Evolutionary conservation across 2,888 invertebrate species (phyloP).

Genomic region (Barypeithes pellucidus): DNA sequence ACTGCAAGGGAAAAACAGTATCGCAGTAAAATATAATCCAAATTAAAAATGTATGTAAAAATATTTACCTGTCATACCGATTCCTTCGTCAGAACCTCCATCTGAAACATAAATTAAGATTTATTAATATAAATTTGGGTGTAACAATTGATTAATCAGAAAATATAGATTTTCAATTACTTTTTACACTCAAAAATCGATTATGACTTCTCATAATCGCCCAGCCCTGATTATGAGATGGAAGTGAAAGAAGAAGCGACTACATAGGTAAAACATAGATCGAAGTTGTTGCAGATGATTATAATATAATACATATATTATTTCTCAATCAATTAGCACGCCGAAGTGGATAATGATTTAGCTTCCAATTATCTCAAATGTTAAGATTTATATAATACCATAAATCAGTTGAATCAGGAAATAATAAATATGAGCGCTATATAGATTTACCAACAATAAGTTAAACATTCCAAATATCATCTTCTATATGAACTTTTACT

Average conservation of each 20-base stretch:
- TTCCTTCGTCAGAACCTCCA: constrained; percentile 62
- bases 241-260: too few relatives aligned
- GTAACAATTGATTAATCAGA: too few relatives aligned
- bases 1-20: too few relatives aligned
- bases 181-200: too few relatives aligned
- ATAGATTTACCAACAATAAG: not conserved
- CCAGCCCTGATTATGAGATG: too few relatives aligned
- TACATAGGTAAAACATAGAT: too few relatives aligned
- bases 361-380: not conserved
- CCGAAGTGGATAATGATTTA: not conserved
- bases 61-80: constrained; percentile 60
- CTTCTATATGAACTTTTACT: constrained; percentile 11
- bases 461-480: not conserved
- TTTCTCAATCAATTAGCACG: constrained; percentile 11
- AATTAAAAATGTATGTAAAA: not conserved
- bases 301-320: not conserved
- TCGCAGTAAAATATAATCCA: too few relatives aligned
- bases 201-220: too few relatives aligned
- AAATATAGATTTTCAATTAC: too few relatives aligned
- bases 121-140: not conserved
- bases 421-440: not conserved
- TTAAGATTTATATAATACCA: not conserved
- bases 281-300: too few relatives aligned
- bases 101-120: constrained; percentile 56
- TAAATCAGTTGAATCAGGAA: not conserved